These are phyloP conservation scores for Premnoplex brunnescens DNA, from an alignment of 2,797 vertebrate species.

Conservation along the genomic window DNA sequence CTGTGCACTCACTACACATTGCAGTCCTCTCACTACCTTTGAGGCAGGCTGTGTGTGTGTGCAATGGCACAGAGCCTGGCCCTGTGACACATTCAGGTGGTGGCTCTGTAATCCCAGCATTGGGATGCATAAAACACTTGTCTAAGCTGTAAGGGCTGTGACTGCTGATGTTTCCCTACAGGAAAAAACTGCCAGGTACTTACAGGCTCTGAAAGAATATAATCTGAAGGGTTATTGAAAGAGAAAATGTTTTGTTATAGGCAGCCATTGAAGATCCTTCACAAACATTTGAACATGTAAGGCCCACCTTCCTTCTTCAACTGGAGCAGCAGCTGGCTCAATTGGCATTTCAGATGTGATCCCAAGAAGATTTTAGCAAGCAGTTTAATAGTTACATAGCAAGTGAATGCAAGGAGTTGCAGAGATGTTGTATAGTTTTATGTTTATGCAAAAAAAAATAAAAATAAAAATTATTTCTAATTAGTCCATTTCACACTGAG, in stretches of 20 bases:
- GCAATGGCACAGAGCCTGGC: neutral
- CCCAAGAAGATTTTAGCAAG: neutral
- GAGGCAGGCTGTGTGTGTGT: rapidly evolving
- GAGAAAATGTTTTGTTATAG: neutral
- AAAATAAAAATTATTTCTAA: neutral
- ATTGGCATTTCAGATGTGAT: neutral
- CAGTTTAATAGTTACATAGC: neutral
- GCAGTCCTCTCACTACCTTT: rapidly evolving
- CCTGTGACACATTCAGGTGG: rapidly evolving
- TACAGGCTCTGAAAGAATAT: neutral
- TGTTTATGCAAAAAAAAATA: neutral
- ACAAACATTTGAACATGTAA: neutral
- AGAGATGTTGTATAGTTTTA: slow-evolving; percentile 19
- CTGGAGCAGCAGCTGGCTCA: neutral
- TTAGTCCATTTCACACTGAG: slow-evolving; percentile 33
- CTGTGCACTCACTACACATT: rapidly evolving
- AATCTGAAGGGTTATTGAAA: neutral
- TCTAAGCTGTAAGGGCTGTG: neutral
- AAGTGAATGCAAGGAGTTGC: neutral
- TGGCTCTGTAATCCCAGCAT: neutral
- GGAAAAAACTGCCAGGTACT: neutral
- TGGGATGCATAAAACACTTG: neutral
- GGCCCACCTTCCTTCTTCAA: neutral
- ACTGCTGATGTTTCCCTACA: neutral
- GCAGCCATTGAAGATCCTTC: neutral